Evolutionary conservation across 2,113 vertebrate genomes (phyloP).

Genomic region (Catharus minimus): DNA sequence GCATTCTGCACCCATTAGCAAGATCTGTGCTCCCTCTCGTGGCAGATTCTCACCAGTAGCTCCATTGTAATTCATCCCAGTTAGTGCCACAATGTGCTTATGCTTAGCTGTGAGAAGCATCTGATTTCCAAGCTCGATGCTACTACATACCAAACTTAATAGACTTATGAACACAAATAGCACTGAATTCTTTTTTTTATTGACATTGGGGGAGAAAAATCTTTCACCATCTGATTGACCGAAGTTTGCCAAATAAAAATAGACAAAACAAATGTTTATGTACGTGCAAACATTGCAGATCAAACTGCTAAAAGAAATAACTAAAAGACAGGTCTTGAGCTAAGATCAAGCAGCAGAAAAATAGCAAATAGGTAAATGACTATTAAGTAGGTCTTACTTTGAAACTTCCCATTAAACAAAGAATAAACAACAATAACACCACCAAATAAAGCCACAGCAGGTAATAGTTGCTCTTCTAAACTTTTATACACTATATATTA

Average conservation of each 20-base stretch:
- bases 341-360: conserved; percentile 80
- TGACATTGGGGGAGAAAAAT: conserved; percentile 88
- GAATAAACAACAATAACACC: conserved; percentile 86
- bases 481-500: conserved; percentile 85
- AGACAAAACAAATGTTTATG: conserved; percentile 87
- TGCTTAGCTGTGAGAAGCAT: neutral
- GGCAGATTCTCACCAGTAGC: conserved; percentile 6
- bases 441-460: conserved; percentile 92
- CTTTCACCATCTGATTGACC: conserved; percentile 92
- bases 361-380: conserved; percentile 79
- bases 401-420: conserved; percentile 83
- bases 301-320: conserved; percentile 82
- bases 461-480: conserved; percentile 87
- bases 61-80: neutral
- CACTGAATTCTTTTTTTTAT: conserved; percentile 85
- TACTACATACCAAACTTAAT: neutral
- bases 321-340: conserved; percentile 85
- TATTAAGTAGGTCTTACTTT: conserved; percentile 80
- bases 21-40: conserved; percentile 68
- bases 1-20: neutral
- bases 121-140: neutral
- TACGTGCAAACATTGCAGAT: conserved; percentile 88
- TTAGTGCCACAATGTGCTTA: neutral
- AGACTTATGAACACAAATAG: conserved; percentile 67
- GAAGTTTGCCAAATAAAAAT: conserved; percentile 82